phyloP scores from a whole-genome alignment of 2,113 vertebrate genomes.

The Thryonomys swinderianus region DNA sequence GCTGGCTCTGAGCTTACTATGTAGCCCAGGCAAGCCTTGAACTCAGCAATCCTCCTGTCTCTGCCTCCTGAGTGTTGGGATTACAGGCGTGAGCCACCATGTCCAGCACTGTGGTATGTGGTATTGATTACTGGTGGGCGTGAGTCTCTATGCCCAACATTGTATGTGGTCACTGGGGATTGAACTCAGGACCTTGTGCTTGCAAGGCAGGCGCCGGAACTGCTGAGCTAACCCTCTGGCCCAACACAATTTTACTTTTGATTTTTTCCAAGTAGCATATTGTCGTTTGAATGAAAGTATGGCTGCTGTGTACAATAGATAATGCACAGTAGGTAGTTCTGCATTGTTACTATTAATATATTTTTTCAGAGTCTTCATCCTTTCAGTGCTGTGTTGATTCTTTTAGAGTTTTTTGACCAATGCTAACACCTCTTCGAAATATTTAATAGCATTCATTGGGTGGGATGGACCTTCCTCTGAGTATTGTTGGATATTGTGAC shows the following conservation, averaged over 20 bases:
- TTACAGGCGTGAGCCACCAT: no score
- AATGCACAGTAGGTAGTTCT: not conserved
- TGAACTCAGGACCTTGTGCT: no score
- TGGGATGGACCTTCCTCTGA: not conserved
- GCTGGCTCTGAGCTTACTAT: no score
- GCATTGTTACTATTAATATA: conserved; percentile 19
- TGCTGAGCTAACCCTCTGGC: no score
- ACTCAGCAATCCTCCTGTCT: no score
- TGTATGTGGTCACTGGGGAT: no score
- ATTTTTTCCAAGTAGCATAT: not conserved
- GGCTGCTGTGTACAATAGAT: not conserved
- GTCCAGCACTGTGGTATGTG: no score
- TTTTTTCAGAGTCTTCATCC: not conserved
- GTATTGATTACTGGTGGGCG: no score
- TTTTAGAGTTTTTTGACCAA: not conserved
- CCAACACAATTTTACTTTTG: conserved; percentile 25
- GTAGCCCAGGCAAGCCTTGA: no score
- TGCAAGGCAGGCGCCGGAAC: no score
- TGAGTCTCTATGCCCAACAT: no score
- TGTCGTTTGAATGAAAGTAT: conserved; percentile 20
- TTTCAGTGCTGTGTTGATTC: conserved; percentile 1
- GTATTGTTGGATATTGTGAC: not conserved
- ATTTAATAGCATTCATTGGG: not conserved
- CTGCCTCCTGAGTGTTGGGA: no score
- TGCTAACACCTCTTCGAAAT: not conserved